A percentile compares a stretch with the other conserved stretches of the same genome.
Evolutionary conservation across 2,113 vertebrate genomes (phyloP).

Genomic region (Planiliza haematocheilus): DNA sequence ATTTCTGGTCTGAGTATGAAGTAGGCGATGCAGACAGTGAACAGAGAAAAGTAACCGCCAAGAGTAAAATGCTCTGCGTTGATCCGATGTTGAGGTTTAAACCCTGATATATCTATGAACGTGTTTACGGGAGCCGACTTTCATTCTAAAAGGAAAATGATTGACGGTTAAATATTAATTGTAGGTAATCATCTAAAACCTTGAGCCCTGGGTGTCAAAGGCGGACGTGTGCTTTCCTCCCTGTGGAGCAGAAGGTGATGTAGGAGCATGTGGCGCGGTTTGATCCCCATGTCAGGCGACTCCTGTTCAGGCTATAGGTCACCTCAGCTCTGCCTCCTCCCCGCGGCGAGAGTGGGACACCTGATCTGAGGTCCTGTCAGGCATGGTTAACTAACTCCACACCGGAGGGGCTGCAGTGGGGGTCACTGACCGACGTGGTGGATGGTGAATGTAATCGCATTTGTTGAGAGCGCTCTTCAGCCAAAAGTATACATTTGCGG

Average conservation of each 20-base stretch:
- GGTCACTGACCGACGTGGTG: neutral
- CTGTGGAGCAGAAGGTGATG: conserved; percentile 42
- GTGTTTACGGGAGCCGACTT: neutral
- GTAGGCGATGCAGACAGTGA: conserved; percentile 27
- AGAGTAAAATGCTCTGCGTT: neutral
- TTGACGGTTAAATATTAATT: neutral
- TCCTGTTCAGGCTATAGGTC: conserved; percentile 70
- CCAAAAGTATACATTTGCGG: neutral
- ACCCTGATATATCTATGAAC: neutral
- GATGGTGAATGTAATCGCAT: neutral
- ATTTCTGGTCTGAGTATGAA: conserved; percentile 19
- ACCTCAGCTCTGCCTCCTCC: conserved; percentile 54
- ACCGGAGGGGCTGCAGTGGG: conserved; percentile 9
- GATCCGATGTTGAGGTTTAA: neutral
- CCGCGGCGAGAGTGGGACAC: conserved; percentile 57
- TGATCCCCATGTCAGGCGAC: conserved; percentile 66
- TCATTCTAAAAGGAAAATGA: neutral
- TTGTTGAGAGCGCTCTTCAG: neutral
- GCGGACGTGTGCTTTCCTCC: conserved; percentile 34
- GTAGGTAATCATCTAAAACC: neutral
- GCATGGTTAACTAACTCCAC: conserved; percentile 62
- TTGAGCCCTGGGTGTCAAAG: conserved; percentile 25
- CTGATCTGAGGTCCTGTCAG: conserved; percentile 71
- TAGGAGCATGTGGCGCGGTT: conserved; percentile 60
- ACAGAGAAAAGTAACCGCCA: conserved; percentile 27